phyloP scores from a whole-genome alignment of 2,797 vertebrate genomes.

The Mormyrus proboscirostris region DNA sequence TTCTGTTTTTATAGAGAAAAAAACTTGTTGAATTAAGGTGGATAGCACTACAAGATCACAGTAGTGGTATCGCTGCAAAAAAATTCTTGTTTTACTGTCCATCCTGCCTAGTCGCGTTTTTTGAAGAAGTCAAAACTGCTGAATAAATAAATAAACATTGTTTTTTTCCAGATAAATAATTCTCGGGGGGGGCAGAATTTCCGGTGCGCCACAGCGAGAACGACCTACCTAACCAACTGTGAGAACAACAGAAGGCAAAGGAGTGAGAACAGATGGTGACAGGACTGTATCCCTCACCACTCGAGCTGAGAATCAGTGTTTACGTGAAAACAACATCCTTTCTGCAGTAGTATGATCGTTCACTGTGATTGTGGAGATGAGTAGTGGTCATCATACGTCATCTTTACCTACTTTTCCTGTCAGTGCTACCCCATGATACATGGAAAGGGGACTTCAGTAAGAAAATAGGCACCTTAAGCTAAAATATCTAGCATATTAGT shows the following conservation, averaged over 20 bases:
- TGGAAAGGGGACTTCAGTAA: neutral
- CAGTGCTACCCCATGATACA: neutral
- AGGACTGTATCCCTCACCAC: conserved; percentile 6
- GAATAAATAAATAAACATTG: neutral
- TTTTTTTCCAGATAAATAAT: neutral
- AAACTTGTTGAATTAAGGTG: neutral
- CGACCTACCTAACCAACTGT: conserved; percentile 6
- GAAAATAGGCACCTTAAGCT: neutral
- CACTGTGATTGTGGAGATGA: neutral
- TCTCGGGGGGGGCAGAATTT: neutral
- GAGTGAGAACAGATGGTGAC: conserved; percentile 11
- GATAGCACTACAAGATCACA: neutral
- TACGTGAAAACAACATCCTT: neutral
- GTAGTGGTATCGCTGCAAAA: neutral
- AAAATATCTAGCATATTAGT: neutral
- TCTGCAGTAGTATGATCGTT: neutral
- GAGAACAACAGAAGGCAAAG: conserved; percentile 6
- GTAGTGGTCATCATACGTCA: neutral
- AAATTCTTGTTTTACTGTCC: neutral
- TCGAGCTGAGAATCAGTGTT: neutral
- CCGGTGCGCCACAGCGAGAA: neutral
- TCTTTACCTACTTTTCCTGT: neutral
- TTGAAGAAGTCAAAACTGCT: neutral
- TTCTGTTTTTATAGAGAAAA: neutral
- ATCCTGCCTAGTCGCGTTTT: neutral